Evolutionary conservation across 2,888 invertebrate species (phyloP), one percentile per base, ranked within the genome.

Genomic region (Hartigia nigra): DNA sequence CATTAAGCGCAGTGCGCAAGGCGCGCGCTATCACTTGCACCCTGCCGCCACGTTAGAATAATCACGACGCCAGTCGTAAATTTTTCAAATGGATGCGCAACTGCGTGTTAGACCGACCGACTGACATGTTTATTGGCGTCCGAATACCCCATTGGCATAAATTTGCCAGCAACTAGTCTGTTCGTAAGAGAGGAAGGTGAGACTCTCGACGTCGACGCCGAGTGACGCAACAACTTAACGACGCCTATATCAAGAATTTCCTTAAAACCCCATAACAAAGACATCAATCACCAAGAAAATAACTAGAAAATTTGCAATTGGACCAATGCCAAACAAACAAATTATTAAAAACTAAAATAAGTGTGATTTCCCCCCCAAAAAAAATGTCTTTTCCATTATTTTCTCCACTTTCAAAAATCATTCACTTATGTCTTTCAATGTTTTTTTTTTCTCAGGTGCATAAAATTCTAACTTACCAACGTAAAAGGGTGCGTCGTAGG

Each of bases 401-500:
- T 39, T 23, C 1, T 39, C 5, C 23, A 14, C 23, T 23, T 5
- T 39, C 1, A 9, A 14, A 39, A 39, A 39, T 39, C 14, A 4
- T 23, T 23, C 14, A 39, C 14, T 23, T 23, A 14, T 23, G 14
- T 9, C 23, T 4, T 39, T 39, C 5, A 14, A 5, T 23, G n/a
- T n/a, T n/a, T 39, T 39, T 12, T 39, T 12, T 70, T 4, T 31
- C 31, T 3, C 23, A 72, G 31, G 72, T 72, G n/a, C 32, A 31
- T 32, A 3, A 72, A 32, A 32, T n/a, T 72, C 0, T 78, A 76
- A 84, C 82, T 81, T 77, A 84, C 85, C 84, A 74, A 78, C 82
- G 78, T 85, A 84, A 78, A 86, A 80, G 39, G 88, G 85, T 74
- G 87, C 86, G 83, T 91, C 91, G 84, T 87, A 86, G 82, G 84